Conservation (phyloP, 2,797 vertebrate genomes). For the Chromis chromis region DNA sequence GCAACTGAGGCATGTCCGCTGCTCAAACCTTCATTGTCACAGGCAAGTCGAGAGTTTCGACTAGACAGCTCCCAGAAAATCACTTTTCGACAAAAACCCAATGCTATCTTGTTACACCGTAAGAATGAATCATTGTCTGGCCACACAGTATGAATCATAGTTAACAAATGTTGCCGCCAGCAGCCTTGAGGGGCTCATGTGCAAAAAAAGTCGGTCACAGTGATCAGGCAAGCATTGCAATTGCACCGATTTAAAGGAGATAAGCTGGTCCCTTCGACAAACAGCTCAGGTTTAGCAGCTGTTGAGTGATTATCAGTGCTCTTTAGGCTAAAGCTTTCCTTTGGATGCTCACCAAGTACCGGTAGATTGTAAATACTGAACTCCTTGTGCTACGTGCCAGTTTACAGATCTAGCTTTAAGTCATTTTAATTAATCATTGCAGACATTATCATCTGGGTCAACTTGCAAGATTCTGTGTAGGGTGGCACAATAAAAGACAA, state of each 20-base stretch:
- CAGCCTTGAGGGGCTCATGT: slow-evolving; percentile 45
- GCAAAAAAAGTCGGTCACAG: slow-evolving; percentile 60
- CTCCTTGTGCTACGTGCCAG: slow-evolving; percentile 51
- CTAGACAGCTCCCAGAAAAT: slow-evolving; percentile 66
- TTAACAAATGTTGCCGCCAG: slow-evolving; percentile 62
- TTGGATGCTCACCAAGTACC: slow-evolving; percentile 79
- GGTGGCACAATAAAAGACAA: not conserved
- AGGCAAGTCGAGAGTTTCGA: slow-evolving; percentile 64
- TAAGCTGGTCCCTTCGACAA: slow-evolving; percentile 75
- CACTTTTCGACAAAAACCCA: slow-evolving; percentile 62
- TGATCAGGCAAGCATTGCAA: slow-evolving; percentile 65
- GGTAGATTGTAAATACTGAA: slow-evolving; percentile 67
- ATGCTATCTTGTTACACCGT: slow-evolving; percentile 67
- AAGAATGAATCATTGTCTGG: slow-evolving; percentile 74
- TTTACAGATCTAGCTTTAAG: slow-evolving; percentile 30
- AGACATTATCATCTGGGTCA: not conserved
- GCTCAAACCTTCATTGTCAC: slow-evolving; percentile 74
- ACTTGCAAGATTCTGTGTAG: slow-evolving; percentile 3
- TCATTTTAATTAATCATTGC: slow-evolving; percentile 24
- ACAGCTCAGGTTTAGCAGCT: slow-evolving; percentile 77
- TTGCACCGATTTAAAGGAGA: slow-evolving; percentile 64
- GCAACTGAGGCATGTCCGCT: slow-evolving; percentile 74
- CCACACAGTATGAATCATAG: slow-evolving; percentile 64
- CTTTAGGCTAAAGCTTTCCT: slow-evolving; percentile 77
- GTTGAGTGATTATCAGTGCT: slow-evolving; percentile 80